Evolutionary conservation across 2,797 vertebrate genomes (phyloP), one percentile per base, ranked within the genome.

Genomic region (Lophius americanus): DNA sequence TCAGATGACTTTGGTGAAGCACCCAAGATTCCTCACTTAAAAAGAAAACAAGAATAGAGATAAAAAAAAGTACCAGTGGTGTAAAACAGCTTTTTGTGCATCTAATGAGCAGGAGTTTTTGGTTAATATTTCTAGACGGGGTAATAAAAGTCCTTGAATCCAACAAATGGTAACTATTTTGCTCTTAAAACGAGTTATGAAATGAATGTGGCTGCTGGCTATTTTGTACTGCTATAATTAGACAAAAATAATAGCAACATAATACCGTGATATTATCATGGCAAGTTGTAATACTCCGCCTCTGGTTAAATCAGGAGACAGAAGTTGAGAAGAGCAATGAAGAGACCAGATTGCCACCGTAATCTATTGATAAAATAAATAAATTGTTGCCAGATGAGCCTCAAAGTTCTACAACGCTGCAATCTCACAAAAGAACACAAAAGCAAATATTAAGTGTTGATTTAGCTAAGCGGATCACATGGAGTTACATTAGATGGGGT

Each of bases 1-100:
- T 86, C 84, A 64, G 79, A 70, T 89, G 83, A 82, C 78, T 85
- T 81, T 51, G 47, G 78, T 63, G 62, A 83, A 88, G 79, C 44
- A 83, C 73, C 79, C 68, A 61, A 76, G 61, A 64, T 80, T 75
- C 70, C 57, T 35, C 3, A 37, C 56, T 51, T 7, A 56, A 13
- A 64, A 23, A 23, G n/a, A n/a, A n/a, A 68, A 69, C 71, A 75
- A 76, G 63, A 60, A 73, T 57, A 38, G 41, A 35, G 23, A 23
- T 23, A 23, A 23, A 23, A 23, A 23, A 23, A 44, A 11, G 51
- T 8, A 56, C 62, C 42, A 68, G 3, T 64, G 63, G 74, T 50
- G 70, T 53, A 72, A 69, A 49, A 41, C 59, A 10, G 33, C 33
- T 65, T 35, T 48, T 35, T 59, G 53, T 36, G 46, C 11, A 44